Conservation (phyloP, 2,113 vertebrate genomes). For the Nibea coibor region DNA sequence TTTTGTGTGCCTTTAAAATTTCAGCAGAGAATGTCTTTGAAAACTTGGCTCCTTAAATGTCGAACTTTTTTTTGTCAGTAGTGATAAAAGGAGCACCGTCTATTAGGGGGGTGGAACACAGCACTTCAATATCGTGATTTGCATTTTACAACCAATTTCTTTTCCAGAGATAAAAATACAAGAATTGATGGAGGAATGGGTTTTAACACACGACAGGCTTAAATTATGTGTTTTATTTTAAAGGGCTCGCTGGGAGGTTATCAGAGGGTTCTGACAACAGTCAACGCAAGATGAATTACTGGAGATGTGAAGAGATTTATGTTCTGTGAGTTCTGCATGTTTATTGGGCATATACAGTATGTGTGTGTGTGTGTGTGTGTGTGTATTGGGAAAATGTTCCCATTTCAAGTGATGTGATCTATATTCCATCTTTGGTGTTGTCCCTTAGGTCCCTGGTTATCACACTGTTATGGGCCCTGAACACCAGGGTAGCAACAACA, state of each 20-base stretch:
- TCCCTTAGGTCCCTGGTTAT: conserved; percentile 23
- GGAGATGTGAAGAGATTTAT: neutral
- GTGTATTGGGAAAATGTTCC: neutral
- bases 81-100: conserved; percentile 16
- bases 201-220: neutral
- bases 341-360: neutral
- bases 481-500: conserved; percentile 28
- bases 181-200: neutral
- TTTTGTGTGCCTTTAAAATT: conserved; percentile 14
- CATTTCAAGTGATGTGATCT: conserved; percentile 34
- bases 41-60: conserved; percentile 31
- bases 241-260: neutral
- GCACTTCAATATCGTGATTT: neutral
- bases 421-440: conserved; percentile 29
- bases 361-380: neutral
- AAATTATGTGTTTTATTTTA: neutral
- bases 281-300: neutral
- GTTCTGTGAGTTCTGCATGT: neutral
- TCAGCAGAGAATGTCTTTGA: neutral
- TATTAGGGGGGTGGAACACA: conserved; percentile 10
- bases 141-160: conserved; percentile 39
- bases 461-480: conserved; percentile 20
- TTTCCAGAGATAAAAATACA: neutral
- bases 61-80: conserved; percentile 27
- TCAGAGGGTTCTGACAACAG: neutral